Percentiles rank a stretch among this genome's conserved stretches.
Evolutionary conservation across 1,140 invertebrate species (phyloP).

Genomic region (Branchinecta lindahli): DNA sequence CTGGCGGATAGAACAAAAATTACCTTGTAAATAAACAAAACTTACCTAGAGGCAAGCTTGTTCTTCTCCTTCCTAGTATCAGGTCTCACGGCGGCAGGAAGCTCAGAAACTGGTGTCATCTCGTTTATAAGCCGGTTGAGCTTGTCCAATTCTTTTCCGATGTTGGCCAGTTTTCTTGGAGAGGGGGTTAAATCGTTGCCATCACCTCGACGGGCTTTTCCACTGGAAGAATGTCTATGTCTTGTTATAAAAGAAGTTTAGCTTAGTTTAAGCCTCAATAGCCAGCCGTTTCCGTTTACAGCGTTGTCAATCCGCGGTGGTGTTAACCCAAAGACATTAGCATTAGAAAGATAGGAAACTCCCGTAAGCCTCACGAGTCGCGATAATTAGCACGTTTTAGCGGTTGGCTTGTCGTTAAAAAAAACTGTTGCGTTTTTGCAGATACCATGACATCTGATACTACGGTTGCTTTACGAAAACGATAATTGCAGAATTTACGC

Average conservation of each 20-base stretch:
- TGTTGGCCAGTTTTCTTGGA: conserved; percentile 70
- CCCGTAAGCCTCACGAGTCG: too few relatives aligned
- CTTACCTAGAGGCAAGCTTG: conserved; percentile 72
- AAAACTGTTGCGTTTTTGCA: too few relatives aligned
- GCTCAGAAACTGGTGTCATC: conserved; percentile 83
- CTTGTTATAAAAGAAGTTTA: conserved; percentile 5
- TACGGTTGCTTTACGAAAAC: too few relatives aligned
- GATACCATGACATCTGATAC: too few relatives aligned
- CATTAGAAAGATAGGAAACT: too few relatives aligned
- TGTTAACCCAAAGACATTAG: too few relatives aligned
- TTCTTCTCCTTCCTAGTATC: conserved; percentile 95
- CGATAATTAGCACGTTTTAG: too few relatives aligned
- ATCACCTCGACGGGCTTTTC: conserved; percentile 89
- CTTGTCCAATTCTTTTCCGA: conserved; percentile 83
- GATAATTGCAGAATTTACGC: too few relatives aligned
- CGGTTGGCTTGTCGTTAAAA: too few relatives aligned
- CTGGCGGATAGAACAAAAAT: too few relatives aligned
- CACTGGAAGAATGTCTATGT: conserved; percentile 39
- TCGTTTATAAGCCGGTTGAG: conserved; percentile 83
- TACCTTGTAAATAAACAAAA: not conserved
- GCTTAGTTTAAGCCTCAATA: not conserved
- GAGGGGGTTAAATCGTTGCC: conserved; percentile 94
- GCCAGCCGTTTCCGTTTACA: too few relatives aligned
- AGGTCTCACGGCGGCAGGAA: conserved; percentile 71
- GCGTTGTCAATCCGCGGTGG: too few relatives aligned